Conservation (phyloP, 2,888 invertebrate species). For the Machimus atricapillus region DNA sequence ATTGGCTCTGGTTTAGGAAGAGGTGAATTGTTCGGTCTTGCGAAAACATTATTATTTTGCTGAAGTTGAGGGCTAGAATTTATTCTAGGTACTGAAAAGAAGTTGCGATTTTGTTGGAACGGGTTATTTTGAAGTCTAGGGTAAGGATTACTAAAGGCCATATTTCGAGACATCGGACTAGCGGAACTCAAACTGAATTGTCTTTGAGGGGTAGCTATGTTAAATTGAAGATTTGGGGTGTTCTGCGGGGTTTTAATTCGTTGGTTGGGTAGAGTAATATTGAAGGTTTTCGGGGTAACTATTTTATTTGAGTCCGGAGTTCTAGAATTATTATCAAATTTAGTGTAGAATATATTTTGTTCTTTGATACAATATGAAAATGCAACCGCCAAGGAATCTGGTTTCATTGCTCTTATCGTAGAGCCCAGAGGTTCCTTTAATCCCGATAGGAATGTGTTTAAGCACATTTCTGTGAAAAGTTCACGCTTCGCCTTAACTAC, state of each 20-base stretch:
- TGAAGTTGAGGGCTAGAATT: not conserved
- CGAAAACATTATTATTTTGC: not conserved
- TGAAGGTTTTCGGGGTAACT: not conserved
- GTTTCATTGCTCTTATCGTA: conserved; percentile 49
- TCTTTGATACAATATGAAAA: conserved; percentile 48
- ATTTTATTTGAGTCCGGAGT: not conserved
- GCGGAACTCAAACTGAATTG: not conserved
- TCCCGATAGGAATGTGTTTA: conserved; percentile 47
- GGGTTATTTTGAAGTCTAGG: not conserved
- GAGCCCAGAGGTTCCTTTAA: conserved; percentile 49
- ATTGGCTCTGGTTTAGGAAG: not conserved
- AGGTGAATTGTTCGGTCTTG: not conserved
- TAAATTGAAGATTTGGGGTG: not conserved
- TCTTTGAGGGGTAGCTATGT: not conserved
- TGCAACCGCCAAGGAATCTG: conserved; percentile 45
- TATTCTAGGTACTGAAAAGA: not conserved
- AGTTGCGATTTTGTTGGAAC: not conserved
- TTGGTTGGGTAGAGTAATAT: not conserved
- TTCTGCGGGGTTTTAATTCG: not conserved
- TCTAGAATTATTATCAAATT: not conserved
- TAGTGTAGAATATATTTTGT: conserved; percentile 45
- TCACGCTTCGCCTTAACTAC: conserved; percentile 47
- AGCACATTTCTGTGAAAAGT: conserved; percentile 48
- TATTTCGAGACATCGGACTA: not conserved
- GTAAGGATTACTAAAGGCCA: not conserved